Percentiles rank a stretch among this genome's conserved stretches.
phyloP scores from a whole-genome alignment of 1,140 invertebrate genomes.

The Mylabris phalerata region DNA sequence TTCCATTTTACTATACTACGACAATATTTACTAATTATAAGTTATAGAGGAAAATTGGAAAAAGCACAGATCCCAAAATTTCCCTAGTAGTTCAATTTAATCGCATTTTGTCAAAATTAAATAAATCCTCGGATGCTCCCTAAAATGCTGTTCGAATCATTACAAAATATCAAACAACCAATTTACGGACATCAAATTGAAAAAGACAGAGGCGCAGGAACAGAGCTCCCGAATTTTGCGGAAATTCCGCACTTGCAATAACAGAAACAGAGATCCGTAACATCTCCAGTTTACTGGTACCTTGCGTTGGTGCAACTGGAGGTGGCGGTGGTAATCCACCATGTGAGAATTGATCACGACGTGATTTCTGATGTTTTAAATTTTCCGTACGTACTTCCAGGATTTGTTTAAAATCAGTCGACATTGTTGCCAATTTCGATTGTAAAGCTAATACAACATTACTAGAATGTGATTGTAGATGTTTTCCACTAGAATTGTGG shows the following conservation, averaged over 20 bases:
- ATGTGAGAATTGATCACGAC: slow-evolving; percentile 91
- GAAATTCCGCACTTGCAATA: background rate
- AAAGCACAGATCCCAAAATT: too few species aligned
- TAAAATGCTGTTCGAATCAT: too few species aligned
- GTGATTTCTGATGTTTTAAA: slow-evolving; percentile 88
- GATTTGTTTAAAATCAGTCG: slow-evolving; percentile 92
- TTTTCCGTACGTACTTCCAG: slow-evolving; percentile 87
- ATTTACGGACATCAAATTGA: too few species aligned
- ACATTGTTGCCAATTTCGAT: slow-evolving; percentile 93
- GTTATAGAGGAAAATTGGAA: too few species aligned
- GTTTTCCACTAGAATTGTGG: slow-evolving; percentile 58
- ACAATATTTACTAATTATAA: too few species aligned
- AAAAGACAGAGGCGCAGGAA: too few species aligned
- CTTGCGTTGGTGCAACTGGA: slow-evolving; percentile 16
- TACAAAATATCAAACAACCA: too few species aligned
- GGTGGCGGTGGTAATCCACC: slow-evolving; percentile 63
- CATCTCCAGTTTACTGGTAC: slow-evolving; percentile 7
- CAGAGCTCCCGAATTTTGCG: too few species aligned
- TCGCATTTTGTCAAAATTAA: too few species aligned
- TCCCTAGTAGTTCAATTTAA: too few species aligned
- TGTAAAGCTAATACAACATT: slow-evolving; percentile 91
- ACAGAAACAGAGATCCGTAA: background rate
- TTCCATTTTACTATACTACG: too few species aligned
- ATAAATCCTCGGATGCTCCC: too few species aligned
- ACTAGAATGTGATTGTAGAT: slow-evolving; percentile 91